Evolutionary conservation across 2,113 vertebrate genomes (phyloP), one percentile per base, ranked within the genome.

Genomic region (Cariama cristata): DNA sequence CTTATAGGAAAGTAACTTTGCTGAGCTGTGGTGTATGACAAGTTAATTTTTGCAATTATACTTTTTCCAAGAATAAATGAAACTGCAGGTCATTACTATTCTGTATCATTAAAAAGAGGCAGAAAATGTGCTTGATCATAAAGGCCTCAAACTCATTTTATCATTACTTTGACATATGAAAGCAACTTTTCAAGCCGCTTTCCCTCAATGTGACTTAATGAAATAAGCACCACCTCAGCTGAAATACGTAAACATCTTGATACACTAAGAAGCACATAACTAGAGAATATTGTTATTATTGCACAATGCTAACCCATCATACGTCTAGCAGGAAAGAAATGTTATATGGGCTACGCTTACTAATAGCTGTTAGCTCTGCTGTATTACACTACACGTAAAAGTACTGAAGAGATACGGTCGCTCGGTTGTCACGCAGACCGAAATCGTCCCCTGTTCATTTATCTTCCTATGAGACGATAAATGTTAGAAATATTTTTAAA

Each of bases 11-110:
- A 98, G 98, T 98, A 98, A 98, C 97, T 98, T 97, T 98, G 98
- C 98, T 98, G 98, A 98, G 98, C 98, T 98, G 90, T 96, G 98
- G 98, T 98, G 97, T 97, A 98, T 98, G 98, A 98, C 98, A 99
- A 98, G 98, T 98, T 98, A 98, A 98, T 99, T 98, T 98, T 98
- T 98, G 97, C 98, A 98, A 98, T 98, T 98, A 98, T 95, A 98
- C 98, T 98, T 99, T 98, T 98, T 98, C 97, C 95, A 98, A 98
- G 97, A 98, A 98, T 98, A 98, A 98, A 98, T 98, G 96, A 98
- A 98, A 98, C 97, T 97, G 96, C 97, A 98, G 96, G 95, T 98
- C 98, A 98, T 98, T 96, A 97, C 92, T 97, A 97, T 92, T 97
- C 97, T 84, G 56, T 93, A 97, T 97, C 98, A 98, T 98, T 98